Conservation (phyloP, 2,113 vertebrate genomes). For the Ancistrus triradiatus region DNA sequence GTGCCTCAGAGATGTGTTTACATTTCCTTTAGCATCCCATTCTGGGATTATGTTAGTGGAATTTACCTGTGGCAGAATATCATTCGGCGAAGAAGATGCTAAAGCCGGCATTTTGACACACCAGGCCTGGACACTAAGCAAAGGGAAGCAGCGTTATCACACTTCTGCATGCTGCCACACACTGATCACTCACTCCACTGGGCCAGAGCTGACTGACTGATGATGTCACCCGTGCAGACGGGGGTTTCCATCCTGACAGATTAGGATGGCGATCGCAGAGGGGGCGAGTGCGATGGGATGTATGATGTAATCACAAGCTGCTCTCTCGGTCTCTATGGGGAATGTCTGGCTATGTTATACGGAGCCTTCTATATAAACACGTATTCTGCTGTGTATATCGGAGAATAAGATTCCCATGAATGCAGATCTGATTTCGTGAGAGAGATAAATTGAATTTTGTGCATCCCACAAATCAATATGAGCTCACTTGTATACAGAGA, state of each 20-base stretch:
- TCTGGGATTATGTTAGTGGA: no score
- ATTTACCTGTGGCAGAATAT: no score
- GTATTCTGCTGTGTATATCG: neutral
- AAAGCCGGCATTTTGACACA: no score
- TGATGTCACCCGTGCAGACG: neutral
- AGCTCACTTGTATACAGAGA: no score
- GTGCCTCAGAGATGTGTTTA: no score
- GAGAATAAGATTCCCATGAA: neutral
- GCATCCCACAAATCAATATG: no score
- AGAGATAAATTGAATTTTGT: neutral
- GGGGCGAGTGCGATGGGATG: neutral
- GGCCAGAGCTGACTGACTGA: neutral
- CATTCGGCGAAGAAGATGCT: no score
- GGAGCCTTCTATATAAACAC: neutral
- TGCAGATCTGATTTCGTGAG: neutral
- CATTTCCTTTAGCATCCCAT: no score
- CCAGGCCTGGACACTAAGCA: neutral
- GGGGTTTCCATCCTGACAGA: neutral
- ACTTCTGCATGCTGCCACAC: neutral
- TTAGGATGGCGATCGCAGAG: neutral
- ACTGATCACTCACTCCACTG: neutral
- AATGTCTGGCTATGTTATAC: neutral
- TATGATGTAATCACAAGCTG: neutral
- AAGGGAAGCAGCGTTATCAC: neutral
- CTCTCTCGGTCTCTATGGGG: slow-evolving; percentile 6